Percentiles rank a stretch among this genome's conserved stretches.
phyloP scores from a whole-genome alignment of 2,797 vertebrate genomes.

The Podarcis lilfordi region DNA sequence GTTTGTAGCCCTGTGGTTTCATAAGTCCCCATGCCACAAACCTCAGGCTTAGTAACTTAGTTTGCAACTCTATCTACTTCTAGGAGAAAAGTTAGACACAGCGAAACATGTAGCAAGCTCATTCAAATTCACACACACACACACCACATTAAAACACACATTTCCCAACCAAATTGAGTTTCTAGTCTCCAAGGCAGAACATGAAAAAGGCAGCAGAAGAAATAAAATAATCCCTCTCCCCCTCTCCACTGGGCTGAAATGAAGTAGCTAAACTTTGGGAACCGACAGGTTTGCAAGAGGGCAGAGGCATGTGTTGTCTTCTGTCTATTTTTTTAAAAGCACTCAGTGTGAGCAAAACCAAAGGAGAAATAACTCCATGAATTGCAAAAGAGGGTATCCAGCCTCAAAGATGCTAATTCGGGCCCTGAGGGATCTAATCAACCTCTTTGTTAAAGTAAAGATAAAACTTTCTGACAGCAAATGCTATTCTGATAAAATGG shows the following conservation, averaged over 20 bases:
- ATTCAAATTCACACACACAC: background rate
- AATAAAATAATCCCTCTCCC: constrained; percentile 25
- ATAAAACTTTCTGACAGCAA: constrained; percentile 84
- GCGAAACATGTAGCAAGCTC: constrained; percentile 39
- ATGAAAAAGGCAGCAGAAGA: constrained; percentile 46
- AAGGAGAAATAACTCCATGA: constrained; percentile 80
- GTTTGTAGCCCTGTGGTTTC: background rate
- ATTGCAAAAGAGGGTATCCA: constrained; percentile 85
- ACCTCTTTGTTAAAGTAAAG: constrained; percentile 82
- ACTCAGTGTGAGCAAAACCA: constrained; percentile 68
- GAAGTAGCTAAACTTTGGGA: constrained; percentile 67
- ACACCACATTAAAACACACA: background rate
- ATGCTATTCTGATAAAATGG: constrained; percentile 82
- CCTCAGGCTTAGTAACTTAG: background rate
- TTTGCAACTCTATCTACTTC: background rate
- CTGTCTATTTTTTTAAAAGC: constrained; percentile 34
- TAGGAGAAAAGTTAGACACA: constrained; percentile 27
- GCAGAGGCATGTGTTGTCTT: constrained; percentile 48
- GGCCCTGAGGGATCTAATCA: constrained; percentile 84
- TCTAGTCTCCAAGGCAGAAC: constrained; percentile 39
- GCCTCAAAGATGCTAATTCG: constrained; percentile 88
- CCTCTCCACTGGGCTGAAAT: constrained; percentile 15
- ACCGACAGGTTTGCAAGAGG: constrained; percentile 54
- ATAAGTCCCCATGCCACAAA: background rate
- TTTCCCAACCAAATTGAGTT: background rate